A percentile compares a stretch with the other conserved stretches of the same genome.
Conservation (phyloP, 2,113 vertebrate species). For the Centropus bengalensis region DNA sequence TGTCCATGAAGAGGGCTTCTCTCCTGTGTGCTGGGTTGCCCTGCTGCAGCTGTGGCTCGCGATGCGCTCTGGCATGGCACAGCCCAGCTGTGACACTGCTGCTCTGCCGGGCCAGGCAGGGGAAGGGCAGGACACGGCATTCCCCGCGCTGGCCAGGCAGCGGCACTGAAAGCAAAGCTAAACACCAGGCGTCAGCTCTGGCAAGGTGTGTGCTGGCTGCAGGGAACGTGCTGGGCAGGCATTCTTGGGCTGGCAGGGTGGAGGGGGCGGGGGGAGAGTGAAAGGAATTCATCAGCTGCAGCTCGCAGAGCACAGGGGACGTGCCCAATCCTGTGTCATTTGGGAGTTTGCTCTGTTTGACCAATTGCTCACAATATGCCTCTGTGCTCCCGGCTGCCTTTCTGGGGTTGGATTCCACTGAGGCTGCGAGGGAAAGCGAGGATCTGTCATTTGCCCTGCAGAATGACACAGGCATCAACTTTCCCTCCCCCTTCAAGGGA, state of each 20-base stretch:
- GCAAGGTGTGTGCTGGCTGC: not conserved
- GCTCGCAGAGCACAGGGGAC: not conserved
- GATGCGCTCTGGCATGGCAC: not conserved
- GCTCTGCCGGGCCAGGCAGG: not conserved
- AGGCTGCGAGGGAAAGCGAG: not conserved
- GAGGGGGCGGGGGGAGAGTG: not conserved
- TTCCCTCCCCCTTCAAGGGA: not conserved
- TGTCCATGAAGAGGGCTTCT: not conserved
- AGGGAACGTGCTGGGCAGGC: not conserved
- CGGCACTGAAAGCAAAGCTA: conserved; percentile 55
- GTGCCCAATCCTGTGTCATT: not conserved
- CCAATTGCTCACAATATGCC: not conserved
- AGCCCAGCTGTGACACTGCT: not conserved
- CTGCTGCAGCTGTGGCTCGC: not conserved
- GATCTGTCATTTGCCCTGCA: not conserved
- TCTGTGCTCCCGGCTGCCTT: not conserved
- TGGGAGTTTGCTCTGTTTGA: not conserved
- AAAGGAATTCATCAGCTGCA: not conserved
- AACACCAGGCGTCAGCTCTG: not conserved
- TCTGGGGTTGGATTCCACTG: not conserved
- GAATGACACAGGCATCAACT: not conserved
- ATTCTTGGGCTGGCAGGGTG: not conserved
- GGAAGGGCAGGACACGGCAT: not conserved
- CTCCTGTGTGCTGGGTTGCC: not conserved
- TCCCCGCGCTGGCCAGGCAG: conserved; percentile 29